Evolutionary conservation across 2,888 invertebrate genomes (phyloP).

Genomic region (Helicoverpa assulta): DNA sequence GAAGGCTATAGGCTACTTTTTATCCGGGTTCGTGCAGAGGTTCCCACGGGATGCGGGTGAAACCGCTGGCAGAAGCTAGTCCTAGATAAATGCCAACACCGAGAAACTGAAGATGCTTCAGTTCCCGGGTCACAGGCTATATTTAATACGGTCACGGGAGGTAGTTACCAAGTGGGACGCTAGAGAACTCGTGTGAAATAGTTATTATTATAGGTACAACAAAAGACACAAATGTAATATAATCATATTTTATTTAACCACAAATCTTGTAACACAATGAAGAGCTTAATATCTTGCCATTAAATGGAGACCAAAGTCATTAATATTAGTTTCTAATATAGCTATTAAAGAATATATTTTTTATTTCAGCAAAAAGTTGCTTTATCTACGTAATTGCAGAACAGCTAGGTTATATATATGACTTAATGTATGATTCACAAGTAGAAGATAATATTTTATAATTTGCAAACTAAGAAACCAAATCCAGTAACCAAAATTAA

Average conservation of each 20-base stretch:
- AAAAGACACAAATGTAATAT: too few species aligned
- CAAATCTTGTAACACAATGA: constrained; percentile 53
- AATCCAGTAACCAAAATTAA: constrained; percentile 54
- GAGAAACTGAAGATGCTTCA: too few species aligned
- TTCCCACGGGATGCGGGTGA: too few species aligned
- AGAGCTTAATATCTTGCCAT: constrained; percentile 46
- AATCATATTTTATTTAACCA: constrained; percentile 55
- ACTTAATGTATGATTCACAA: constrained; percentile 6
- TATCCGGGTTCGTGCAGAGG: too few species aligned
- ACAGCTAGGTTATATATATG: constrained; percentile 4
- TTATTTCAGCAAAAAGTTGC: neutral
- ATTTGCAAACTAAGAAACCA: constrained; percentile 26
- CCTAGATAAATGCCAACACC: too few species aligned
- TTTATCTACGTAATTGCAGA: constrained; percentile 4
- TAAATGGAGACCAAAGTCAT: constrained; percentile 53
- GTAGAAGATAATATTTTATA: constrained; percentile 33
- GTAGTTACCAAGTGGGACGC: too few species aligned
- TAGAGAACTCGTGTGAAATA: too few species aligned
- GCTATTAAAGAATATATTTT: constrained; percentile 16
- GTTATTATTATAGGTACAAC: too few species aligned
- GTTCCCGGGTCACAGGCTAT: too few species aligned
- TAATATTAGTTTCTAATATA: constrained; percentile 31
- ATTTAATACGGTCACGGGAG: too few species aligned
- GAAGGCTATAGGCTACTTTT: too few species aligned
- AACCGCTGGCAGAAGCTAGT: too few species aligned